Evolutionary conservation across 2,888 invertebrate genomes (phyloP), one percentile per base, ranked within the genome.

Genomic region (Melanotus villosus): DNA sequence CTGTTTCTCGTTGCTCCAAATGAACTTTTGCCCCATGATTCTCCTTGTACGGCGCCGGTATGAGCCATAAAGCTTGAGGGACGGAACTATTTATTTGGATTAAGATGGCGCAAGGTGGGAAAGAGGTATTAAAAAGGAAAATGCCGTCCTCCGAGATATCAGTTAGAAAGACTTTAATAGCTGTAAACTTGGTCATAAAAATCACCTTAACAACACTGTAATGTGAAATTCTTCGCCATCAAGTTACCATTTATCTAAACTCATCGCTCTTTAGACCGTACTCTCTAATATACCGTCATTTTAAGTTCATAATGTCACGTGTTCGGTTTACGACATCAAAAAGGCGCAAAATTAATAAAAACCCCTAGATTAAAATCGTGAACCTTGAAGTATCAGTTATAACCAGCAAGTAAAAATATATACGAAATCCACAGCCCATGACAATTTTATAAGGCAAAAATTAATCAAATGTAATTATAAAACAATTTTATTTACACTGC

Each of bases 1-100:
- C 54, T 36, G 50, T 65, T 65, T 57, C 68, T 65, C 65, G 54
- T 45, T 56, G 62, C 71, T 59, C 65, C 34, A 70, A 70, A 72
- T 72, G 70, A 72, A 72, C 69, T 72, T 69, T 72, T 72, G 63
- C 65, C 57, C 54, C 65, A 60, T 47, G 68, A 68, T 71, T 65
- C 38, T 68, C 54, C 47, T 52, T 57, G 58, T 58, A 57, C 57
- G 58, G 52, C 68, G 52, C 32, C 63, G 68, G 52, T 62, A 62
- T 66, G 62, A 60, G 65, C 50, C 56, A 70, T 70, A 70, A 70
- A 67, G 54, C 62, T 62, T 56, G 63, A 70, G 58, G 56, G 43
- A 62, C 66, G 58, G 56, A 60, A 69, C 68, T 63, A 72, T 72
- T 72, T 72, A 72, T 72, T 72, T 69, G 72, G 69, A 72, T 72